Evolutionary conservation across 2,113 vertebrate species (phyloP), one percentile per base, ranked within the genome.

Genomic region (Pygoscelis antarcticus): DNA sequence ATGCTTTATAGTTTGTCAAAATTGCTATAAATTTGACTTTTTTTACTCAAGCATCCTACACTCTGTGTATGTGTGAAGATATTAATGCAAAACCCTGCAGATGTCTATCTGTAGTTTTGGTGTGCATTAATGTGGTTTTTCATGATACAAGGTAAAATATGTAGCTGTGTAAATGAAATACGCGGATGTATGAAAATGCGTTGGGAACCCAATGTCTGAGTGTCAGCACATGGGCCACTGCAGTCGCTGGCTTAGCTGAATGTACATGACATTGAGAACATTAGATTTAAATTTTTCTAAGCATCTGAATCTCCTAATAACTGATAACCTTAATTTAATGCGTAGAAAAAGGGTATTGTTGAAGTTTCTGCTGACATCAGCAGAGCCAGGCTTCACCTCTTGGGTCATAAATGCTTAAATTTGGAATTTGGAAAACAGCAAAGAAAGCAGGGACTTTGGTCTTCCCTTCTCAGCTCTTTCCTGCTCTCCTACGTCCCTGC

Each of bases 201-300:
- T 16, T 36, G 47, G 32, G 46, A 62, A 8, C 40, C 5, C 15
- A 40, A 0, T 57, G 46, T 11, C 5, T 5, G 17, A 21, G 75
- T 2, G 51, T 14, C 17, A 3, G 52, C 30, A 14, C 19, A 2
- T 0, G 9, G 52, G 38, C 16, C 0, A 0, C 25, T 4, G 34
- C 10, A 2, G 51, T 25, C 1, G 0, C n/a, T n/a, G 25, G 4
- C 19, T 51, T 38, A 52, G n/a, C 78, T 46, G 69, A 20, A 2
- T 2, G 10, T 7, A 10, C 1, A 0, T 12, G 47, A 10, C 27
- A 2, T 10, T 9, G 55, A 51, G 68, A 64, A 25, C 22, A 46
- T 16, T 2, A 10, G 4, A 14, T 11, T 51, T 70, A 11, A 5
- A 15, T 60, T 25, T 49, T 38, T 51, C 49, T 6, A 7, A 60